Evolutionary conservation across 1,140 invertebrate species (phyloP).

Genomic region (Pachypeltis micranthus): DNA sequence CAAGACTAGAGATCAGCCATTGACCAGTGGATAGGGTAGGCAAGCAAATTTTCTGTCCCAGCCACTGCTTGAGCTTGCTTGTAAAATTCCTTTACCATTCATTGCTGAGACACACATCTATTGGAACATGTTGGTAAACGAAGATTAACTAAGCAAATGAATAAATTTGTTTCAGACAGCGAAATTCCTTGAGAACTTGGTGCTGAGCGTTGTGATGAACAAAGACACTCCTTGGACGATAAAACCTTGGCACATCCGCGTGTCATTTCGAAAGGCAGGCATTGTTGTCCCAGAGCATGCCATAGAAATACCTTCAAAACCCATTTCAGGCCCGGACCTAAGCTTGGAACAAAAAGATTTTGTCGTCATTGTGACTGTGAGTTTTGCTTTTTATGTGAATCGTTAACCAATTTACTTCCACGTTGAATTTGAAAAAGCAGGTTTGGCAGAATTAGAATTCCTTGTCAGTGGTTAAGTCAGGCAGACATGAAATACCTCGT

Average conservation of each 20-base stretch:
- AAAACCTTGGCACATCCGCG: conserved; percentile 65
- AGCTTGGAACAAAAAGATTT: conserved; percentile 67
- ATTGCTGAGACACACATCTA: too few species aligned
- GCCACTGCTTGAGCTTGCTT: too few species aligned
- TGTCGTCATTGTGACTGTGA: conserved; percentile 60
- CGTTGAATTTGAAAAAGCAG: background rate
- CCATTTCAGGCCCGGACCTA: conserved; percentile 66
- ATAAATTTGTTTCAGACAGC: conserved; percentile 50
- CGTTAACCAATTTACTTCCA: background rate
- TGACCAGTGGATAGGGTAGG: too few species aligned
- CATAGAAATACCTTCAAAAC: conserved; percentile 57
- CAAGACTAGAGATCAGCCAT: too few species aligned
- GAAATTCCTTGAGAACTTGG: conserved; percentile 27
- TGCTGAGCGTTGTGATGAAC: conserved; percentile 52
- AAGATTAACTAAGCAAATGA: too few species aligned
- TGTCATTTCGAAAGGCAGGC: conserved; percentile 54
- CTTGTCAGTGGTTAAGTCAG: background rate
- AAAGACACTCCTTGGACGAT: conserved; percentile 63
- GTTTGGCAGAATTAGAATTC: background rate
- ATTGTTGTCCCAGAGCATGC: conserved; percentile 51
- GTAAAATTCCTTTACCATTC: too few species aligned
- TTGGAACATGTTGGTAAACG: too few species aligned
- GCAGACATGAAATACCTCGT: background rate
- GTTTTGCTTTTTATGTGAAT: conserved; percentile 20
- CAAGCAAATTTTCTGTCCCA: too few species aligned